Percentiles rank a stretch among this genome's conserved stretches.
These are phyloP conservation scores for Lepidurus packardi DNA, from an alignment of 1,140 invertebrate genomes.

Conservation along the genomic window DNA sequence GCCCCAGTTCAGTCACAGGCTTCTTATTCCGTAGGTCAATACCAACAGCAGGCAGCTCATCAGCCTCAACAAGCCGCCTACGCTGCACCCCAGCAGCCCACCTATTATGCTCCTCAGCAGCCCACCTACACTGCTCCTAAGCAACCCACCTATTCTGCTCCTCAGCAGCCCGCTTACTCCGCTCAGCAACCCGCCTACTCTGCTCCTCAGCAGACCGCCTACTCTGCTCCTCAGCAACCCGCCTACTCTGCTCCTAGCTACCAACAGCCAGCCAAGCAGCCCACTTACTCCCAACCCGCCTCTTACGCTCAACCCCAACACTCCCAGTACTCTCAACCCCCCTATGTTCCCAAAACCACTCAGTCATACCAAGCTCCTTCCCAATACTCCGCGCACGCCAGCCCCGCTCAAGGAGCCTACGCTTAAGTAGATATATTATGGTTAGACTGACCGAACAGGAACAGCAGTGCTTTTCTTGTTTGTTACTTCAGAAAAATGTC, in stretches of 20 bases:
- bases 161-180: neutral
- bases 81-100: neutral
- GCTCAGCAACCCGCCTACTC: neutral
- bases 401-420: neutral
- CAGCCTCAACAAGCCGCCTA: neutral
- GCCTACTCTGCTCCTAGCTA: neutral
- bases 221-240: neutral
- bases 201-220: neutral
- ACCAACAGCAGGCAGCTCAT: neutral
- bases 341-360: too few relatives aligned
- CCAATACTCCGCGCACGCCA: neutral
- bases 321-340: neutral
- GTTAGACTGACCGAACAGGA: neutral
- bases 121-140: neutral
- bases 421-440: neutral
- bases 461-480: neutral
- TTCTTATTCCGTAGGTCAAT: neutral
- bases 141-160: neutral
- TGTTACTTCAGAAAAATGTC: too few relatives aligned
- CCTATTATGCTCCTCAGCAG: neutral
- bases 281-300: neutral
- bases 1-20: neutral
- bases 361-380: neutral
- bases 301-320: neutral
- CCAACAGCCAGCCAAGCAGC: constrained; percentile 1